Conservation (phyloP, 2,113 vertebrate species). For the Spea multiplicata region DNA sequence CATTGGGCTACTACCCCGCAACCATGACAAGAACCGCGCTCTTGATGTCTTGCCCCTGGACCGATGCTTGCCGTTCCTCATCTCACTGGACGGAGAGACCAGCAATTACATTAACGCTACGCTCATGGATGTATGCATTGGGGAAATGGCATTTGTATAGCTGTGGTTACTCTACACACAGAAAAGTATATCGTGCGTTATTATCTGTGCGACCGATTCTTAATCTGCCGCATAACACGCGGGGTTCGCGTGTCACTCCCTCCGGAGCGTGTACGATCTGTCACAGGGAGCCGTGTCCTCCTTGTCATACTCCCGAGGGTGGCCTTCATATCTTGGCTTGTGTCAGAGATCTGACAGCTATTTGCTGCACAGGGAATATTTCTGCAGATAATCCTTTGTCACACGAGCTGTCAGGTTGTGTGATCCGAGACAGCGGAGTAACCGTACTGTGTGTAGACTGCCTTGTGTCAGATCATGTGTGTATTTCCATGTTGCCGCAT, state of each 20-base stretch:
- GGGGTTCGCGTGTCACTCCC: not conserved
- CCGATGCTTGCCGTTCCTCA: slow-evolving; percentile 94
- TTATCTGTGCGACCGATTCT: not conserved
- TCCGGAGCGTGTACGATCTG: slow-evolving; percentile 25
- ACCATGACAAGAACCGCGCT: slow-evolving; percentile 95
- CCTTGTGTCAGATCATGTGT: slow-evolving; percentile 20
- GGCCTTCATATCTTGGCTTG: slow-evolving; percentile 34
- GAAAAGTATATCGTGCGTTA: not conserved
- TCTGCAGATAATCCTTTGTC: slow-evolving; percentile 38
- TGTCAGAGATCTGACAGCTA: slow-evolving; percentile 38
- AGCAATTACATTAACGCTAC: slow-evolving; percentile 97
- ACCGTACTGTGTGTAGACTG: not conserved
- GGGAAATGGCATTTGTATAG: not conserved
- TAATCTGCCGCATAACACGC: not conserved
- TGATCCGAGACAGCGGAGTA: slow-evolving; percentile 21
- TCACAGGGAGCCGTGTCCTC: slow-evolving; percentile 24
- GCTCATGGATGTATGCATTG: slow-evolving; percentile 87
- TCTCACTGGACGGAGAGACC: slow-evolving; percentile 93
- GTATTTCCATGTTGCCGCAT: not conserved
- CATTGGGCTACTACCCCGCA: slow-evolving; percentile 88
- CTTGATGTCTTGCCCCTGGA: slow-evolving; percentile 92
- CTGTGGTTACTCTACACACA: not conserved
- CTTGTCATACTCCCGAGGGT: slow-evolving; percentile 39
- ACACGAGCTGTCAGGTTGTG: slow-evolving; percentile 34
- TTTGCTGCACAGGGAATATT: slow-evolving; percentile 38